Evolutionary conservation across 2,113 vertebrate genomes (phyloP), one percentile per base, ranked within the genome.

Genomic region (Chascanopsetta lugubris): DNA sequence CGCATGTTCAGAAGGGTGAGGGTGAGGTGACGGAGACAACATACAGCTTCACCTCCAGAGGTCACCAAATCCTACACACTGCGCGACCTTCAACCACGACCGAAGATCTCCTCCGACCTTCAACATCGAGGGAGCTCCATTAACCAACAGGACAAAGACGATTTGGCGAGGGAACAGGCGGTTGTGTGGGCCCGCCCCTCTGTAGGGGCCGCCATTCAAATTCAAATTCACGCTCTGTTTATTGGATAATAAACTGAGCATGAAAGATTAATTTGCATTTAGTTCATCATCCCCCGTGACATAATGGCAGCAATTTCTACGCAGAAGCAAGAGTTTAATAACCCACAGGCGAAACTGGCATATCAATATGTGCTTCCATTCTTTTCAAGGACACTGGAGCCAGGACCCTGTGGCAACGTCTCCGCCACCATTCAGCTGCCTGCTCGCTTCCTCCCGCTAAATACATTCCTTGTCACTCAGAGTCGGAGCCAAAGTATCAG

Each of bases 161-260:
- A 46, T 71, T 73, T 34, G 56, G 5, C 64, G 65, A 68, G 30
- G 47, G 59, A 62, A 49, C 58, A 43, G 48, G 42, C 77, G 29
- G 59, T 59, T 46, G 69, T 65, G 58, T 47, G 60, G 65, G 46
- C 53, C 54, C n/a, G n/a, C 30, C 47, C 69, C 76, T 75, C 63
- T 57, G 78, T 58, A 29, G 38, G 73, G 45, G 30, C 50, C 58
- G 70, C 56, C 61, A 60, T 73, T 86, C 76, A 77, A 22, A 80
- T 89, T 86, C 45, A 82, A 79, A 89, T 88, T 61, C 75, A 72
- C 10, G 29, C 40, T 62, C 80, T 86, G 83, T 88, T 85, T 81
- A 84, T 82, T 77, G 59, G 79, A 83, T 83, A 85, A 84, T 88
- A 85, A 85, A 88, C 82, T 87, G 79, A 85, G 79, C 77, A 80